Conservation (phyloP, 2,888 invertebrate species). For the Nemurella pictetii region DNA sequence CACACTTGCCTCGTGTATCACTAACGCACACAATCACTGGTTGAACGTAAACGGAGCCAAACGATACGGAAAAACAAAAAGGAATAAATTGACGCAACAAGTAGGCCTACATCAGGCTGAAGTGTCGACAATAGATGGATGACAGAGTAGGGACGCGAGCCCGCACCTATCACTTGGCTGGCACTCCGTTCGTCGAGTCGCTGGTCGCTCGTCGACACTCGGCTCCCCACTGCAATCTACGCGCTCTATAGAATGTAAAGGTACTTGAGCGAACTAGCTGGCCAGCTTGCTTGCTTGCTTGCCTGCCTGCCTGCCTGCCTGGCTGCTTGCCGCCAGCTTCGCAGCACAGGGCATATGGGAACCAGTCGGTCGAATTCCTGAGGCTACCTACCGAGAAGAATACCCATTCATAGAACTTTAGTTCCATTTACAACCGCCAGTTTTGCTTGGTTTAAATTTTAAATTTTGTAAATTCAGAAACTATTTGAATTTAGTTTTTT, state of each 20-base stretch:
- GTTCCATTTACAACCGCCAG: not conserved
- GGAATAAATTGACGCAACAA: not conserved
- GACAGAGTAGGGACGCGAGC: not conserved
- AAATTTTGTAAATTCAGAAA: not conserved
- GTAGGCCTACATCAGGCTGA: not conserved
- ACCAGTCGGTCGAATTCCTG: not conserved
- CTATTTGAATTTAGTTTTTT: not conserved
- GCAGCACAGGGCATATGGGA: not conserved
- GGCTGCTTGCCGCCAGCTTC: too few relatives aligned
- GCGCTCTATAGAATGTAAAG: not conserved
- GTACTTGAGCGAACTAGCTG: not conserved
- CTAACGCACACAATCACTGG: not conserved
- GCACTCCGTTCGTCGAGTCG: not conserved
- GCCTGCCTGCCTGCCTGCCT: not conserved
- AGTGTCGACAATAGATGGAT: not conserved
- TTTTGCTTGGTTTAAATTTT: not conserved
- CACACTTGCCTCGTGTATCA: not conserved
- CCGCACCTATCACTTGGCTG: not conserved
- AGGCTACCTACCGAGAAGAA: not conserved
- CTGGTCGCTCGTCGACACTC: not conserved
- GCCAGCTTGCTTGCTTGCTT: not conserved
- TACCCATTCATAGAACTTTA: not conserved
- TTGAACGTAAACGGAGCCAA: not conserved
- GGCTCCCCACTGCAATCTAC: not conserved
- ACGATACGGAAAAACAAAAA: not conserved